Evolutionary conservation across 1,140 invertebrate species (phyloP).

Genomic region (Calycopis cecrops): DNA sequence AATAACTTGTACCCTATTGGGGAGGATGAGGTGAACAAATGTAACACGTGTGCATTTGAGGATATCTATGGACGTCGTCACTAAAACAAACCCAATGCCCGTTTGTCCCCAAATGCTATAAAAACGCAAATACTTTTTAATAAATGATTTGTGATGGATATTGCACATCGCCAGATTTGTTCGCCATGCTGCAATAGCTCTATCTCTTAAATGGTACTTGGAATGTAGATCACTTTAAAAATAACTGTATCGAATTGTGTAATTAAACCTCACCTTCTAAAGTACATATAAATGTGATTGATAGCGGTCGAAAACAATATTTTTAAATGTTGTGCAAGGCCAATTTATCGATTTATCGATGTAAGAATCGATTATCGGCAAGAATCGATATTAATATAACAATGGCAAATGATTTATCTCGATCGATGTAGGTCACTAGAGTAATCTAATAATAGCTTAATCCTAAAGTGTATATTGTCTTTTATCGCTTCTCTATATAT

Average conservation of each 20-base stretch:
- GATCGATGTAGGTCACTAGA: slow-evolving; percentile 46
- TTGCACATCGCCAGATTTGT: too few species aligned
- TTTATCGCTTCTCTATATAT: slow-evolving; percentile 2
- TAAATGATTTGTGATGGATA: too few species aligned
- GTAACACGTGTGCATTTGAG: too few species aligned
- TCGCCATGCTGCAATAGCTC: too few species aligned
- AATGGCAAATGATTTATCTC: slow-evolving; percentile 40
- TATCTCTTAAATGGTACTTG: too few species aligned
- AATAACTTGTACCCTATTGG: too few species aligned
- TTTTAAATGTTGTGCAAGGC: slow-evolving; percentile 19
- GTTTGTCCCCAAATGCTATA: too few species aligned
- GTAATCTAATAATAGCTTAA: slow-evolving; percentile 18
- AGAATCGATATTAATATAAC: slow-evolving; percentile 31
- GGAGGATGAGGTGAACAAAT: too few species aligned
- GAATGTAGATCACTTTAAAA: too few species aligned
- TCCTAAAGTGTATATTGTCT: slow-evolving; percentile 2
- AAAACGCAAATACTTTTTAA: too few species aligned
- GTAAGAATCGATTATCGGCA: slow-evolving; percentile 23
- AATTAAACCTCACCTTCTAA: slow-evolving; percentile 16
- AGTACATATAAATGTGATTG: slow-evolving; percentile 14
- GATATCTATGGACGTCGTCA: too few species aligned
- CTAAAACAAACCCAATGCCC: too few species aligned
- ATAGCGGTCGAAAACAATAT: slow-evolving; percentile 19
- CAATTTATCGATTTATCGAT: slow-evolving; percentile 24
- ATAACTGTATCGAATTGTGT: not conserved